These are phyloP conservation scores for Dicrostonyx torquatus DNA, from an alignment of 2,797 vertebrate species.

Conservation along the genomic window DNA sequence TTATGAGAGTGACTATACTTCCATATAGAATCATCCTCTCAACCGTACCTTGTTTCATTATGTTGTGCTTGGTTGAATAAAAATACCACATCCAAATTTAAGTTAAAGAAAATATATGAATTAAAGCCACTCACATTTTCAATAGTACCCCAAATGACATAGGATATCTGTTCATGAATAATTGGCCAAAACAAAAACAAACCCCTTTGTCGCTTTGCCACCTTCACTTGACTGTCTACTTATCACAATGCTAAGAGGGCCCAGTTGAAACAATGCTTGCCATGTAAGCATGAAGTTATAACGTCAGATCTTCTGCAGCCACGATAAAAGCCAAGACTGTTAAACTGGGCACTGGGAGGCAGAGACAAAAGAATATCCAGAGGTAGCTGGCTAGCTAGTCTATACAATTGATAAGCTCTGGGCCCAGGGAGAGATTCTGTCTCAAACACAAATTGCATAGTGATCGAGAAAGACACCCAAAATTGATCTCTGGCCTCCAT, in stretches of 20 bases:
- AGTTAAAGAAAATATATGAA: neutral
- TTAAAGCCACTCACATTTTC: neutral
- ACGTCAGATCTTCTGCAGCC: neutral
- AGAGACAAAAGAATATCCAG: neutral
- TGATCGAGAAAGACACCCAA: neutral
- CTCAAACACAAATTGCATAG: neutral
- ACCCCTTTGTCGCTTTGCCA: neutral
- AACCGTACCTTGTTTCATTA: neutral
- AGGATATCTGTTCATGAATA: neutral
- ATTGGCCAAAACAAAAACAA: neutral
- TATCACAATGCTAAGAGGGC: neutral
- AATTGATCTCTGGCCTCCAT: neutral
- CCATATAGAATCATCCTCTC: neutral
- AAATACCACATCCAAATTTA: constrained; percentile 36
- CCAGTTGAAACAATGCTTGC: neutral
- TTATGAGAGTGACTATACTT: constrained; percentile 6
- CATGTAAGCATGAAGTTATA: neutral
- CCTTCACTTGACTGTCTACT: neutral
- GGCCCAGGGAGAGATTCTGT: neutral
- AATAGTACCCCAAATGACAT: neutral
- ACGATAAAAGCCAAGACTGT: neutral
- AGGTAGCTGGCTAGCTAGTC: neutral
- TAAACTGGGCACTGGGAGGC: neutral
- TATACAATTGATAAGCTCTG: neutral
- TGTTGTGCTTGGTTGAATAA: neutral